A percentile compares a stretch with the other conserved stretches of the same genome.
phyloP scores from a whole-genome alignment of 2,888 invertebrate genomes.

The Diaperis boleti region DNA sequence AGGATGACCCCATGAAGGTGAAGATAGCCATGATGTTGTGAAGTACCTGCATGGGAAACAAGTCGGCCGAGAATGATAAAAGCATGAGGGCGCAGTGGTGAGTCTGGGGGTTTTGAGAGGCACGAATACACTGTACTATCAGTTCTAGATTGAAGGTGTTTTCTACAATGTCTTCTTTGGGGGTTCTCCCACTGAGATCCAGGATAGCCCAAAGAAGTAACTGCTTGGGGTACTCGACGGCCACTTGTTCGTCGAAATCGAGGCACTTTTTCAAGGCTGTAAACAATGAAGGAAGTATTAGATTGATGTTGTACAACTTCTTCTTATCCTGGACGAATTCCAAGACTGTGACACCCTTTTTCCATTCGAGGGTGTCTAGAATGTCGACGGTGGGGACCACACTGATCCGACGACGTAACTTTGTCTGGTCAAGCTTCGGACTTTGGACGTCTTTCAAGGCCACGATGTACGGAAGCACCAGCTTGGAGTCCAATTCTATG shows the following conservation, averaged over 20 bases:
- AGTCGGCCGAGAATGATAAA: conserved; percentile 81
- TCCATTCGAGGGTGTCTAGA: conserved; percentile 79
- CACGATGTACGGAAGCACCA: conserved; percentile 72
- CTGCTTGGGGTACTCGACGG: conserved; percentile 91
- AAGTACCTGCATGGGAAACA: conserved; percentile 86
- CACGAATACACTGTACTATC: conserved; percentile 89
- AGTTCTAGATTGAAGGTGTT: conserved; percentile 76
- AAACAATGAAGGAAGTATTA: conserved; percentile 81
- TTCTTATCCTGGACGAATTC: conserved; percentile 90
- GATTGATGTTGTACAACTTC: conserved; percentile 76
- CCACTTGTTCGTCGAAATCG: conserved; percentile 83
- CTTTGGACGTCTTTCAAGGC: conserved; percentile 71
- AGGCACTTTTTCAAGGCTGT: conserved; percentile 83
- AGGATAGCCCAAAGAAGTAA: conserved; percentile 83
- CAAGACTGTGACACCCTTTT: conserved; percentile 80
- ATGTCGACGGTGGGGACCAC: conserved; percentile 72
- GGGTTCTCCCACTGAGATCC: conserved; percentile 75
- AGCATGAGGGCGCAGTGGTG: conserved; percentile 93
- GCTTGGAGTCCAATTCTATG: conserved; percentile 73
- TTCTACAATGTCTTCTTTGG: conserved; percentile 67
- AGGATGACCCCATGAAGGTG: conserved; percentile 96
- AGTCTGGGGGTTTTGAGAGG: conserved; percentile 94
- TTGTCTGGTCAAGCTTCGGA: conserved; percentile 63
- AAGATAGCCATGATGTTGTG: conserved; percentile 97
- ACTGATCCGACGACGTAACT: conserved; percentile 65